These are phyloP conservation scores for Diorhabda carinulata DNA, from an alignment of 1,140 invertebrate genomes.

Conservation along the genomic window DNA sequence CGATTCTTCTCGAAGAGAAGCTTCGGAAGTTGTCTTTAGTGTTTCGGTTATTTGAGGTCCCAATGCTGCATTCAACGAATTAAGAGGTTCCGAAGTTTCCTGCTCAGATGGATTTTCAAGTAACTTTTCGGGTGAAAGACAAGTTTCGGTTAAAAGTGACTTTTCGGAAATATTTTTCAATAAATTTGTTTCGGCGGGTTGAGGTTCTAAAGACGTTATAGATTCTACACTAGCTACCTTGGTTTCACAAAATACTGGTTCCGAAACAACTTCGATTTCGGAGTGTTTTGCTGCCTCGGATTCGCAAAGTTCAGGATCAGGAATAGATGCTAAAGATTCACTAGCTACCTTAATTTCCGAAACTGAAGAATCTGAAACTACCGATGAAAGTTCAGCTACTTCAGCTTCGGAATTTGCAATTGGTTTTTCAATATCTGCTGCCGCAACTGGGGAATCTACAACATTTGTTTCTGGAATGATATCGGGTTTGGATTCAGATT, in stretches of 20 bases:
- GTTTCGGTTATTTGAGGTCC: background rate
- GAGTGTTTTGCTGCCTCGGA: background rate
- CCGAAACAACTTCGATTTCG: background rate
- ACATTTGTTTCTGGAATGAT: background rate
- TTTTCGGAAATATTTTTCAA: background rate
- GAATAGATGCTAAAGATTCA: background rate
- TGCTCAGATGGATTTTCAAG: background rate
- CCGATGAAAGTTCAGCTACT: background rate
- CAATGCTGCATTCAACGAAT: background rate
- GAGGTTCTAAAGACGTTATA: background rate
- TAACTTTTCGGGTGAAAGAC: background rate
- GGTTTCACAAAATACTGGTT: background rate
- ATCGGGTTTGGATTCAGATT: background rate
- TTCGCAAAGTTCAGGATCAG: conserved; percentile 6
- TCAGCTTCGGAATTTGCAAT: background rate
- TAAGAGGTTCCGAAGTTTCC: background rate
- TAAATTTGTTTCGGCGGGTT: background rate
- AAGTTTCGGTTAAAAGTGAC: background rate
- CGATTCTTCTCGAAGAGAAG: background rate
- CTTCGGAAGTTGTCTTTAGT: background rate
- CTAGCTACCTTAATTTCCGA: conserved; percentile 14
- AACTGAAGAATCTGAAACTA: conserved; percentile 22
- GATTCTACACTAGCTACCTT: background rate
- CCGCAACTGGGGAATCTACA: background rate
- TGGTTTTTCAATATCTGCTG: background rate